These are phyloP conservation scores for Cyclophora punctaria DNA, from an alignment of 2,888 invertebrate species.

Conservation along the genomic window DNA sequence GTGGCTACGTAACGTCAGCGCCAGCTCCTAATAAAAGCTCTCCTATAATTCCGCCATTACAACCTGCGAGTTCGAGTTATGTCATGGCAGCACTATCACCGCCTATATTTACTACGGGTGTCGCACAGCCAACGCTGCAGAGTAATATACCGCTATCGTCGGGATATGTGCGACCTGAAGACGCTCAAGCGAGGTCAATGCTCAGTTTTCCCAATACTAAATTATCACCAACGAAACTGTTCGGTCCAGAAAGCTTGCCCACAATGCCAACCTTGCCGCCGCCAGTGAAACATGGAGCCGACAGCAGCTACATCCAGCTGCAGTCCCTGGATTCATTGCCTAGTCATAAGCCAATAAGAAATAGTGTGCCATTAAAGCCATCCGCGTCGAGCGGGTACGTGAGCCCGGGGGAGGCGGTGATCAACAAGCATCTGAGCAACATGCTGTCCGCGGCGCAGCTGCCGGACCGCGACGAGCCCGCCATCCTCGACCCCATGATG, in stretches of 20 bases:
- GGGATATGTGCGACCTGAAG: constrained; percentile 60
- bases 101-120: constrained; percentile 55
- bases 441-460: constrained; percentile 49
- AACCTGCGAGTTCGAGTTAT: constrained; percentile 57
- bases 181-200: constrained; percentile 47
- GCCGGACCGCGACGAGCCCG: constrained; percentile 45
- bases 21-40: constrained; percentile 31
- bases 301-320: constrained; percentile 63
- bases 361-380: constrained; percentile 45
- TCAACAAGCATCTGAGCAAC: constrained; percentile 63
- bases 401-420: constrained; percentile 57
- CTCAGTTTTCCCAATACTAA: constrained; percentile 51
- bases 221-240: constrained; percentile 44
- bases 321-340: constrained; percentile 59
- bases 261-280: constrained; percentile 60
- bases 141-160: constrained; percentile 42
- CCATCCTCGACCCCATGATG: constrained; percentile 63
- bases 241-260: constrained; percentile 64
- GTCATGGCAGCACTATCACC: constrained; percentile 61
- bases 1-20: constrained; percentile 48
- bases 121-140: constrained; percentile 30
- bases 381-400: constrained; percentile 56
- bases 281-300: constrained; percentile 45
- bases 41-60: constrained; percentile 25
- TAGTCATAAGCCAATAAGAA: constrained; percentile 52